Base-by-base conservation (phyloP, 2,888 invertebrate species). In the Osmoderma eremita region DNA sequence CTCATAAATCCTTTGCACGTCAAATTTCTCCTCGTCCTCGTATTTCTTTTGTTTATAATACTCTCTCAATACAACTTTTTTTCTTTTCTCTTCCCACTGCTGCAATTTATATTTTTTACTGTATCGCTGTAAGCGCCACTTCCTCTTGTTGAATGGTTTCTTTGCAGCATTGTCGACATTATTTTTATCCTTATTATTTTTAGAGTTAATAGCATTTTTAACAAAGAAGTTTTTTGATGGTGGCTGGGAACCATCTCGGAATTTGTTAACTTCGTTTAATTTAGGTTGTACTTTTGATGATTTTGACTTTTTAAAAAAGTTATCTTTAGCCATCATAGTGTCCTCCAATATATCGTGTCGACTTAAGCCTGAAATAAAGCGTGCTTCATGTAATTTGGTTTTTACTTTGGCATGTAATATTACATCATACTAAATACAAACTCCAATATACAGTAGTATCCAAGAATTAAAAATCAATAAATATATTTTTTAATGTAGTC, bases 71-170 rank as follows among this genome's bases (percentile, higher is more conserved):
- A 88, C 78, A 51, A 82, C 82, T 71, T 87, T 88, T 75, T 88
- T 89, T 17, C 88, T 83, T 70, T 84, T 86, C 56, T 89, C 87
- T 72, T 90, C 88, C 88, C 89, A 91, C 77, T 90, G 86, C 39
- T 89, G 84, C 17, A 91, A 80, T 80, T 89, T 90, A 70, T 87
- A 88, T 75, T 90, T 90, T 63, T 89, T 89, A 74, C 89, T 90
- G 75, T 90, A 91, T 75, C 89, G 89, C 73, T 90, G 85, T 38
- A 88, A 74, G 38, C 90, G 83, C 76, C 89, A 91, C 22, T 85
- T 83, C 71, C 88, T 89, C 75, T 91, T 91, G 73, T 91, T 87
- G 77, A 91, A 91, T 0, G 86, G 85, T 77, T 87, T 88, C 73
- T 88, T 88, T 0, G 79, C 79, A 69, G 69, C 38, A 15, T 62